Percentiles rank a stretch among this genome's conserved stretches.
Conservation (phyloP, 2,797 vertebrate species). For the Glyptemys insculpta region DNA sequence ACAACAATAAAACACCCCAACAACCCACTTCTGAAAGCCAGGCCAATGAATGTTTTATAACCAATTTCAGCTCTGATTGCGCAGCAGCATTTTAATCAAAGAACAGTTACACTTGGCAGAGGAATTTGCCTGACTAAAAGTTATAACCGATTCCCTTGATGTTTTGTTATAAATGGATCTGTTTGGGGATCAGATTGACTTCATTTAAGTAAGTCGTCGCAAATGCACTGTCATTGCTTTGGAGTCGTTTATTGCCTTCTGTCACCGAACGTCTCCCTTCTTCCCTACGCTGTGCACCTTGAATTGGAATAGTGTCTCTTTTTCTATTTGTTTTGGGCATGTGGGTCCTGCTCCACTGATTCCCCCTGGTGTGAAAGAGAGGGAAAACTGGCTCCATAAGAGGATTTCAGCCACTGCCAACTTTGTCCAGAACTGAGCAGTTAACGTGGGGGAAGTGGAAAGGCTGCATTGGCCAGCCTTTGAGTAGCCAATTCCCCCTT, state of each 20-base stretch:
- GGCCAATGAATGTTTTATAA: constrained; percentile 72
- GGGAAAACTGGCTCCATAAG: background rate
- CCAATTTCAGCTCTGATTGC: constrained; percentile 60
- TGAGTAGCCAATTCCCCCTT: background rate
- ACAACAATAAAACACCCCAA: background rate
- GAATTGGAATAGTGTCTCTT: background rate
- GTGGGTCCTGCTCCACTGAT: background rate
- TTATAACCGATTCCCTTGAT: constrained; percentile 40
- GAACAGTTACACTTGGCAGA: constrained; percentile 62
- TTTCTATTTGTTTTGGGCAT: background rate
- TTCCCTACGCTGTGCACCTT: background rate
- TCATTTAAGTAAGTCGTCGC: constrained; percentile 11
- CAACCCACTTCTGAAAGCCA: constrained; percentile 34
- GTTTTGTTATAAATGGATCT: background rate
- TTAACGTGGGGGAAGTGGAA: background rate
- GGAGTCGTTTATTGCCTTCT: constrained; percentile 3
- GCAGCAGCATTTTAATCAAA: constrained; percentile 68
- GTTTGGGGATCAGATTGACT: constrained; percentile 56
- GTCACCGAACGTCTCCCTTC: background rate
- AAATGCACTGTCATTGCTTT: background rate
- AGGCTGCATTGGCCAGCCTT: background rate
- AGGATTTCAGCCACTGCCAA: background rate
- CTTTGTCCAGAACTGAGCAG: background rate
- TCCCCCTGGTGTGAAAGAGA: background rate
- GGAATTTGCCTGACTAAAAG: constrained; percentile 63